phyloP scores from a whole-genome alignment of 2,888 invertebrate genomes.

The Mesorhabditis spiculigera region DNA sequence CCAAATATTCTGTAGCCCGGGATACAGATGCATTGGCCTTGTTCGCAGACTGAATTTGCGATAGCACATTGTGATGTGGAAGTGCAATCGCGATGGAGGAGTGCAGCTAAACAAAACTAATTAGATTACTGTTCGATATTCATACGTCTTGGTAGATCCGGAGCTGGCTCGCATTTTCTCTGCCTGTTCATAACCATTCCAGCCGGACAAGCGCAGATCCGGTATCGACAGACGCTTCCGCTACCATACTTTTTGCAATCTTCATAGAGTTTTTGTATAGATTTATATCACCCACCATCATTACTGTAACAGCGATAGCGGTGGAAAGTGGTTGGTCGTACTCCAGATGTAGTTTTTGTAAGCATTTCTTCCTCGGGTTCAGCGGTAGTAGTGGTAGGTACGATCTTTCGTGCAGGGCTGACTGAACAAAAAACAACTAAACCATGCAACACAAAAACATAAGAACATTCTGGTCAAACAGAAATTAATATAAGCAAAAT shows the following conservation, averaged over 20 bases:
- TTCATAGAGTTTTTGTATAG: not conserved
- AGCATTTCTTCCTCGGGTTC: not conserved
- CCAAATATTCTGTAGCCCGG: slow-evolving; percentile 38
- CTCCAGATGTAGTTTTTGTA: not conserved
- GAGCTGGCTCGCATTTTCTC: slow-evolving; percentile 9
- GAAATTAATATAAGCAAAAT: too few relatives aligned
- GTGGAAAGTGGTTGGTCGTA: not conserved
- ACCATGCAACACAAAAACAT: too few relatives aligned
- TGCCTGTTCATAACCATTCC: slow-evolving; percentile 27
- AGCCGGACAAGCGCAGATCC: slow-evolving; percentile 22
- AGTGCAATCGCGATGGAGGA: slow-evolving; percentile 33
- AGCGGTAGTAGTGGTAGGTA: not conserved
- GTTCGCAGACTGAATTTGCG: slow-evolving; percentile 29
- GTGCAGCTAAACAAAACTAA: slow-evolving; percentile 24
- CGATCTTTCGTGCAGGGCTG: not conserved
- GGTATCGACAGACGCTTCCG: slow-evolving; percentile 24
- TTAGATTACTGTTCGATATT: not conserved
- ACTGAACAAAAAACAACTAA: too few relatives aligned
- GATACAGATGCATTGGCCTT: slow-evolving; percentile 34
- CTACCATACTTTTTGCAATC: slow-evolving; percentile 19
- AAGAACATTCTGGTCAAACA: too few relatives aligned
- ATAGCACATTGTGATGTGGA: slow-evolving; percentile 28
- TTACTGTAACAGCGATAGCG: slow-evolving; percentile 1
- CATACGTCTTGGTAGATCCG: slow-evolving; percentile 6
- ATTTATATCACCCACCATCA: not conserved